Evolutionary conservation across 2,113 vertebrate genomes (phyloP).

Genomic region (Pavo muticus): DNA sequence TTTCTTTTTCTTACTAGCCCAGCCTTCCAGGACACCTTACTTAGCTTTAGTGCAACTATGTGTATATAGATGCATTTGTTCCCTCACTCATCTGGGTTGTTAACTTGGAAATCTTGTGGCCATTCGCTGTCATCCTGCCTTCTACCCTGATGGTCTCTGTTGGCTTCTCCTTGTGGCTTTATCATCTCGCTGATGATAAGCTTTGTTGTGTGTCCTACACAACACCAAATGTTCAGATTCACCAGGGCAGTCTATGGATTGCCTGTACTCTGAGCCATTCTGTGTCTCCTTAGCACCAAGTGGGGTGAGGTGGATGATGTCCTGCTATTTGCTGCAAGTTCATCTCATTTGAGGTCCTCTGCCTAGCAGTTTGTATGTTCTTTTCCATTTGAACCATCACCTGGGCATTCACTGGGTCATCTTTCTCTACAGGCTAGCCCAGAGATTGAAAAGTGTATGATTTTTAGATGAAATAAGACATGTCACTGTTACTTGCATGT

Average conservation of each 20-base stretch:
- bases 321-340: neutral
- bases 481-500: neutral
- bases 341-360: neutral
- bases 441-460: neutral
- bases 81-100: neutral
- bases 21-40: neutral
- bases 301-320: neutral
- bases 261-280: fast-evolving
- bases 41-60: neutral
- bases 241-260: neutral
- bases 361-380: neutral
- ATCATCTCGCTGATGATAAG: fast-evolving
- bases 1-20: neutral
- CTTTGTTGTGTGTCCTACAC: no score
- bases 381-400: neutral
- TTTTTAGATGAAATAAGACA: neutral
- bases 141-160: neutral
- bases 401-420: neutral
- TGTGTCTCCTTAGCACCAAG: neutral
- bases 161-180: neutral
- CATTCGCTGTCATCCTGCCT: neutral
- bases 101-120: neutral
- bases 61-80: neutral
- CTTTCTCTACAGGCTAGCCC: neutral
- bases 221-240: neutral